Evolutionary conservation across 2,888 invertebrate species (phyloP).

Genomic region (Spilarctia lutea): DNA sequence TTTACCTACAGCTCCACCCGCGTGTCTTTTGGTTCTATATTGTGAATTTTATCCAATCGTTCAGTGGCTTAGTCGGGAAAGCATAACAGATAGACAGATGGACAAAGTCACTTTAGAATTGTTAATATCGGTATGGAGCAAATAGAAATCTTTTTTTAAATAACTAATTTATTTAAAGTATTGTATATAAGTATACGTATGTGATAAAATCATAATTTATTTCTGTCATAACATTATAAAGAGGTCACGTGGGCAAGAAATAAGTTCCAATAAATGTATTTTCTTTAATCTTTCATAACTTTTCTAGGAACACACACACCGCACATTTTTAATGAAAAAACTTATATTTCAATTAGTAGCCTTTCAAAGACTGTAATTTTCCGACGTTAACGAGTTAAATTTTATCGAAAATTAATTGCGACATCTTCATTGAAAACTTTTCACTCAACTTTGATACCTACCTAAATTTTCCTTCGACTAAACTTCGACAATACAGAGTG

Average conservation of each 20-base stretch:
- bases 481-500: conserved; percentile 76
- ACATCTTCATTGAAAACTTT: conserved; percentile 84
- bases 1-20: too few relatives aligned
- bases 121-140: too few relatives aligned
- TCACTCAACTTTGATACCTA: conserved; percentile 78
- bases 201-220: too few relatives aligned
- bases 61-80: too few relatives aligned
- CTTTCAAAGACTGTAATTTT: conserved; percentile 80
- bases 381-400: conserved; percentile 84
- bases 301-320: neutral
- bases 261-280: neutral
- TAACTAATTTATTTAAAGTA: too few relatives aligned
- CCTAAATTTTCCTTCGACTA: conserved; percentile 71
- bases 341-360: conserved; percentile 81
- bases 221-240: neutral
- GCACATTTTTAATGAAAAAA: conserved; percentile 78
- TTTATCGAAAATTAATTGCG: conserved; percentile 86
- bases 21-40: too few relatives aligned
- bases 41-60: too few relatives aligned
- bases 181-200: too few relatives aligned
- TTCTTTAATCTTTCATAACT: neutral
- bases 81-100: too few relatives aligned
- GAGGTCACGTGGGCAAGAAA: neutral
- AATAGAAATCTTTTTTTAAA: too few relatives aligned
- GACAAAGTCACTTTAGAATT: too few relatives aligned